Conservation (phyloP, 1,140 invertebrate genomes). For the Pemphigus obesinymphae region DNA sequence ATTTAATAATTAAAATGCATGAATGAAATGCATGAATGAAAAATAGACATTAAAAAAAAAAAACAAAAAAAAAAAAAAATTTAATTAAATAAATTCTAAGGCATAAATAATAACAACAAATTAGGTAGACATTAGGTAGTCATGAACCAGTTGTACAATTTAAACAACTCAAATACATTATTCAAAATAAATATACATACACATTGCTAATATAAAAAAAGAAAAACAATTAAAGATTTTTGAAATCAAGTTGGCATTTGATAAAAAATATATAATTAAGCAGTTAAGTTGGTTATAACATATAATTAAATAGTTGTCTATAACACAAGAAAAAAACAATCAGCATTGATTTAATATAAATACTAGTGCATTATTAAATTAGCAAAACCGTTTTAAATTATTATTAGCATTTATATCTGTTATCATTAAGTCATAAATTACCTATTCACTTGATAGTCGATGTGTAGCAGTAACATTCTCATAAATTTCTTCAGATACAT, state of each 20-base stretch:
- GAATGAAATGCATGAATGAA: background rate
- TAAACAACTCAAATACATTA: slow-evolving; percentile 12
- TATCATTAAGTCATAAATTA: slow-evolving; percentile 8
- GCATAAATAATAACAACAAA: slow-evolving; percentile 37
- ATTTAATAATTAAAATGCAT: background rate
- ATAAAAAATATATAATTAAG: slow-evolving; percentile 26
- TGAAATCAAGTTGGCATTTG: background rate
- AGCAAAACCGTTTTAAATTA: background rate
- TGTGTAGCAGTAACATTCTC: background rate
- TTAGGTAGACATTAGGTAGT: background rate
- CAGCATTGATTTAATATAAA: slow-evolving; percentile 4
- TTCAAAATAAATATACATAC: slow-evolving; percentile 19
- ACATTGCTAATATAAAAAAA: background rate
- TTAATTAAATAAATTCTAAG: slow-evolving; percentile 9
- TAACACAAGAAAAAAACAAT: background rate
- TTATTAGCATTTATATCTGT: slow-evolving; percentile 4
- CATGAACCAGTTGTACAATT: background rate
- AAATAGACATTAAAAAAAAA: slow-evolving; percentile 4
- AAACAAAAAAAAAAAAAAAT: slow-evolving; percentile 4
- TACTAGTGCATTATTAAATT: background rate
- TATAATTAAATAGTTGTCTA: slow-evolving; percentile 1
- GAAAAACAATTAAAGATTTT: background rate
- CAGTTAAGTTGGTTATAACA: slow-evolving; percentile 7
- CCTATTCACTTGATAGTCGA: background rate
- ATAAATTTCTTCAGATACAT: background rate